Base-by-base conservation (phyloP, 2,113 vertebrate species). In the Chloropsis hardwickii region DNA sequence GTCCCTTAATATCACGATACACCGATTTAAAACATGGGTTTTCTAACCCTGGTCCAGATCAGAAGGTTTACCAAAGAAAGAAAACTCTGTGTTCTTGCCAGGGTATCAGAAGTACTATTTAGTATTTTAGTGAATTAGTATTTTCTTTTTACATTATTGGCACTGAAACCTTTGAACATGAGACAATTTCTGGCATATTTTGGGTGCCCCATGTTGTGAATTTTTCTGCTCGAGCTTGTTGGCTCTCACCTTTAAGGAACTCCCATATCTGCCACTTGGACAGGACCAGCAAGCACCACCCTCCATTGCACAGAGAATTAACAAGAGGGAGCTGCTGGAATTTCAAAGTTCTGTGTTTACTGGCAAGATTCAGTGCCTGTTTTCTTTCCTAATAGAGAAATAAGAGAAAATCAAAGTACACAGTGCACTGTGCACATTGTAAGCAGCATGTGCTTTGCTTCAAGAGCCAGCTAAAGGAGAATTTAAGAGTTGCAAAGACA, bases 401-500 rank as follows among this genome's bases (percentile, higher is more conserved):
- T 29, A 67, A 47, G 42, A 62, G 39, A 73, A 85, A 92, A 71
- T 76, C 60, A 33, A 92, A 91, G 54, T 25, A 90, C 0, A 0
- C 53, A 45, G 48, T 33, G n/a, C 61, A 39, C 42, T 11, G 45
- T 40, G 60, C 64, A 79, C 81, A 48, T n/a, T 76, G 76, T 54
- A 66, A 47, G 50, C 74, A 80, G 54, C 78, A 54, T 39, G 78
- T 87, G 70, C 67, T 93, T 86, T 1, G 3, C 73, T 90, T 95
- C 79, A 88, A 92, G 90, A 95, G 79, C 56, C 79, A 93, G 24
- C 64, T 93, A 48, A 40, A 90, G 85, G 29, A 81, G 66, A 91
- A 92, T 92, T 69, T 85, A 65, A 87, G 86, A 92, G 65, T 80
- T 79, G 42, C 87, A 92, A 76, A 92, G 78, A 95, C 71, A 94